These are phyloP conservation scores for Nephrotoma flavescens DNA, from an alignment of 2,888 invertebrate species.

Conservation along the genomic window DNA sequence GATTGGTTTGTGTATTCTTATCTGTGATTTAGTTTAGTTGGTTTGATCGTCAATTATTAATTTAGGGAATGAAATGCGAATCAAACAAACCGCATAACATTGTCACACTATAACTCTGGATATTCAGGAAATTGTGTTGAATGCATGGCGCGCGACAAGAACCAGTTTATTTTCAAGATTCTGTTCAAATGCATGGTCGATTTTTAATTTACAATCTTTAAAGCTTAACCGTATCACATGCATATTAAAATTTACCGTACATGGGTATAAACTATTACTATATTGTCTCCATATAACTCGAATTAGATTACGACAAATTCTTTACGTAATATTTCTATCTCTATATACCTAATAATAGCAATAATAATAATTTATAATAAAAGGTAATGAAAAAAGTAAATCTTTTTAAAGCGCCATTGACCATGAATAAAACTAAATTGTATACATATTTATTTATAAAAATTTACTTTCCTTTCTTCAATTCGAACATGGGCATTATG, in stretches of 20 bases:
- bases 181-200: too few relatives aligned
- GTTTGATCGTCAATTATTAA: too few relatives aligned
- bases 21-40: too few relatives aligned
- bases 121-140: too few relatives aligned
- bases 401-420: not conserved
- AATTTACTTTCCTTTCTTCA: not conserved
- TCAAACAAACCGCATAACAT: too few relatives aligned
- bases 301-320: not conserved
- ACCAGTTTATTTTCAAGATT: too few relatives aligned
- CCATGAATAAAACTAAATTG: not conserved
- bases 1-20: too few relatives aligned
- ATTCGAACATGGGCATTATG: not conserved
- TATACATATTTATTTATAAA: not conserved
- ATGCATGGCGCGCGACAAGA: too few relatives aligned
- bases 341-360: not conserved
- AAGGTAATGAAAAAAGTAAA: not conserved
- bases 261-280: not conserved
- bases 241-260: not conserved
- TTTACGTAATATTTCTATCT: not conserved
- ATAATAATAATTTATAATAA: not conserved
- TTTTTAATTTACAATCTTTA: too few relatives aligned
- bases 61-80: too few relatives aligned
- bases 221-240: not conserved
- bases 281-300: not conserved
- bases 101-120: too few relatives aligned